A percentile compares a stretch with the other conserved stretches of the same genome.
phyloP scores from a whole-genome alignment of 1,140 invertebrate genomes.

The Apis florea region DNA sequence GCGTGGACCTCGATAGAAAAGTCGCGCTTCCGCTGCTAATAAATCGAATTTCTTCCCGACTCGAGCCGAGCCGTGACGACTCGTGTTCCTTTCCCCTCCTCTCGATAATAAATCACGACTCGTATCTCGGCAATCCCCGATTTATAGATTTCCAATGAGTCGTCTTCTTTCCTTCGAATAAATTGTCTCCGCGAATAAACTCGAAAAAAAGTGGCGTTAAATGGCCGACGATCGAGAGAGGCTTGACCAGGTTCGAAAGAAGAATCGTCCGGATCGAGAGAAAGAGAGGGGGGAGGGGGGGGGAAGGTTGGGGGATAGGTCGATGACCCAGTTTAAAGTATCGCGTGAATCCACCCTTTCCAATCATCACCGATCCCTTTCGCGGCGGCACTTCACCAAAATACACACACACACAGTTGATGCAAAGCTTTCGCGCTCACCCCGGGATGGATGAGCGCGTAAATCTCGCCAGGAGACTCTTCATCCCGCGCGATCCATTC shows the following conservation, averaged over 20 bases:
- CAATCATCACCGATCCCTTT: conserved; percentile 23
- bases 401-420: conserved; percentile 44
- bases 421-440: conserved; percentile 57
- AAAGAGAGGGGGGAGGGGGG: neutral
- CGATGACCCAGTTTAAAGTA: conserved; percentile 30
- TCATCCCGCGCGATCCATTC: conserved; percentile 35
- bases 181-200: conserved; percentile 41
- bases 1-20: too few species aligned
- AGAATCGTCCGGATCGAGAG: neutral
- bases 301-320: neutral
- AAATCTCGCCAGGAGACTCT: conserved; percentile 62
- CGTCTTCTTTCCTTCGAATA: conserved; percentile 43
- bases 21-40: neutral
- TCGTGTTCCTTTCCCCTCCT: conserved; percentile 21
- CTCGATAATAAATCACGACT: conserved; percentile 29
- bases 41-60: neutral
- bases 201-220: conserved; percentile 23
- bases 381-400: conserved; percentile 24
- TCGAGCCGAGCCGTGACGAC: neutral
- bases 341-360: neutral
- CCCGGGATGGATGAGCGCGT: conserved; percentile 47
- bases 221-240: neutral
- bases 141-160: conserved; percentile 47
- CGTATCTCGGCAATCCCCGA: conserved; percentile 37
- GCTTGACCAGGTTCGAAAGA: neutral